Evolutionary conservation across 2,888 invertebrate species (phyloP).

Genomic region (Plagodis dolabraria): DNA sequence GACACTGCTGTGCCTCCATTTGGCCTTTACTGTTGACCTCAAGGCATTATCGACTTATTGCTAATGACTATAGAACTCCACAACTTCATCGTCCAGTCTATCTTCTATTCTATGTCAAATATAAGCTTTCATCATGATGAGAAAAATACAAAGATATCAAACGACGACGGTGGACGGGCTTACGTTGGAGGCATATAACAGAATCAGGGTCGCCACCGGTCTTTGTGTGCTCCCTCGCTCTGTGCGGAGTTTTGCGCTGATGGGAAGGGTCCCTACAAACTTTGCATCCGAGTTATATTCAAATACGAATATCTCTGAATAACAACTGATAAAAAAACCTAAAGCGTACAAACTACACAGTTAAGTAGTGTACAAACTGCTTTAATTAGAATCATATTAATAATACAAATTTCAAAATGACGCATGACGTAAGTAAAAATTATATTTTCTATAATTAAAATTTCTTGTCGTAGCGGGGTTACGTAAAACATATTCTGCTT

Average conservation of each 20-base stretch:
- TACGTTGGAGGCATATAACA: constrained; percentile 30
- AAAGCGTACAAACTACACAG: too few relatives aligned
- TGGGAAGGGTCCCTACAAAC: constrained; percentile 66
- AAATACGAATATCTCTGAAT: constrained; percentile 23
- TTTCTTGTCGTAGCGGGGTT: too few relatives aligned
- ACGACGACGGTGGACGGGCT: constrained; percentile 8
- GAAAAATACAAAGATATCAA: constrained; percentile 21
- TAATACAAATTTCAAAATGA: too few relatives aligned
- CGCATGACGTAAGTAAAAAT: too few relatives aligned
- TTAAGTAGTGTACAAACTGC: neutral
- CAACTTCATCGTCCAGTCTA: constrained; percentile 3
- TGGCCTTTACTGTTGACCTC: constrained; percentile 20
- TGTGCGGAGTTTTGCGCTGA: constrained; percentile 55
- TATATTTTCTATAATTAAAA: too few relatives aligned
- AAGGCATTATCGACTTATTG: constrained; percentile 50
- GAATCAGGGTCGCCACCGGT: constrained; percentile 47
- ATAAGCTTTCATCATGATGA: constrained; percentile 20
- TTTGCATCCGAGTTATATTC: constrained; percentile 62
- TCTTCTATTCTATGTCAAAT: constrained; percentile 10
- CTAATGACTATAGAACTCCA: neutral
- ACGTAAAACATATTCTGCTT: too few relatives aligned
- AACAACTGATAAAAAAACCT: constrained; percentile 4
- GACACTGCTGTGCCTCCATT: constrained; percentile 35
- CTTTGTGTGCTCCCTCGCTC: constrained; percentile 68
- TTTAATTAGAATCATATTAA: neutral